A percentile compares a stretch with the other conserved stretches of the same genome.
Conservation (phyloP, 2,888 invertebrate genomes). For the Drosophila subsilvestris region DNA sequence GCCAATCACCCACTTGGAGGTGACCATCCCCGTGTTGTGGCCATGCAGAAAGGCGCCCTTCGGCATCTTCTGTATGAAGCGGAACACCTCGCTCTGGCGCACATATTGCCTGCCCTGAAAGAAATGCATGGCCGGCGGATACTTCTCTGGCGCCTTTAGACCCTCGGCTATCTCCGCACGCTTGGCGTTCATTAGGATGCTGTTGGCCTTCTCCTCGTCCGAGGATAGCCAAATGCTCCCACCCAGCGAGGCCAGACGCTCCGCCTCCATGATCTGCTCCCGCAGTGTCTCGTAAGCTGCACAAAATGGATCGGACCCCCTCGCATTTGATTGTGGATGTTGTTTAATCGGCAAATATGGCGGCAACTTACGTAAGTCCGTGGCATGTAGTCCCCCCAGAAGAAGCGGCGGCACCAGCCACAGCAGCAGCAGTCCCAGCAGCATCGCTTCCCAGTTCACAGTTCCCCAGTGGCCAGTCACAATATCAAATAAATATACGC, state of each 20-base stretch:
- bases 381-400: conserved; percentile 34
- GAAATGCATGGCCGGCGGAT: conserved; percentile 86
- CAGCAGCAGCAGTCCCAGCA: conserved; percentile 32
- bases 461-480: too few species aligned
- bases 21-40: conserved; percentile 86
- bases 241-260: conserved; percentile 78
- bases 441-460: conserved; percentile 21
- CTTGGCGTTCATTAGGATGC: conserved; percentile 83
- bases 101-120: conserved; percentile 85
- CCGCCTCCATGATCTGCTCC: conserved; percentile 82
- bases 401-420: conserved; percentile 29
- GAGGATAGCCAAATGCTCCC: conserved; percentile 81
- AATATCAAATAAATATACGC: conserved; percentile 11
- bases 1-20: conserved; percentile 85
- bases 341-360: not conserved
- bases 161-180: conserved; percentile 81
- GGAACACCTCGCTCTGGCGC: conserved; percentile 86
- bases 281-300: conserved; percentile 82
- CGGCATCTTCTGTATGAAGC: conserved; percentile 86
- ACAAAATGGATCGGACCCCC: not conserved
- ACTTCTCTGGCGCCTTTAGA: conserved; percentile 83
- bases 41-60: conserved; percentile 87
- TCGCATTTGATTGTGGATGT: not conserved
- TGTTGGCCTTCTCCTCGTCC: conserved; percentile 82
- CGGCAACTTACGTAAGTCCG: conserved; percentile 55